A percentile compares a stretch with the other conserved stretches of the same genome.
phyloP scores from a whole-genome alignment of 2,888 invertebrate genomes.

The Sinhomidia bicolor region DNA sequence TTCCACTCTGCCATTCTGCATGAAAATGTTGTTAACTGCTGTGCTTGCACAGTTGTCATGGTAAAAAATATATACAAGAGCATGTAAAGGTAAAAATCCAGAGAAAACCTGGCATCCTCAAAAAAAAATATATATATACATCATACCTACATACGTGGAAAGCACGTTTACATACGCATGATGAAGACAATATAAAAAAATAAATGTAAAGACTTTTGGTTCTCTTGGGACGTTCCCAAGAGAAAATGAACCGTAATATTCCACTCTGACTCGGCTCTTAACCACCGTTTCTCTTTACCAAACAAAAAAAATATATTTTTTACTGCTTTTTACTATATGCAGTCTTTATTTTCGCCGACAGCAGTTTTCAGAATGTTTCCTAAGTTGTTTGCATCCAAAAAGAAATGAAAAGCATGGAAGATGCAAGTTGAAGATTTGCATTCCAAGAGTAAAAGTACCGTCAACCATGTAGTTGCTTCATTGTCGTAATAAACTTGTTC shows the following conservation, averaged over 20 bases:
- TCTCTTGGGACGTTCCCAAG: slow-evolving; percentile 23
- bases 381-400: slow-evolving; percentile 36
- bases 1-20: too few relatives aligned
- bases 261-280: not conserved
- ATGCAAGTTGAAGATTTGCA: not conserved
- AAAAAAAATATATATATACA: not conserved
- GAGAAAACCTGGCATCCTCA: too few relatives aligned
- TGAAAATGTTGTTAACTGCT: too few relatives aligned
- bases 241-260: not conserved
- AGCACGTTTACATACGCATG: not conserved
- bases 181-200: not conserved
- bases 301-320: not conserved
- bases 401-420: not conserved
- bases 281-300: not conserved
- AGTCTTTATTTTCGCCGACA: slow-evolving; percentile 29
- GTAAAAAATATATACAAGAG: too few relatives aligned
- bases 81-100: not conserved
- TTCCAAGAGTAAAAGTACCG: too few relatives aligned
- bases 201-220: not conserved
- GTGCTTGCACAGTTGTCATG: too few relatives aligned
- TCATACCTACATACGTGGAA: not conserved
- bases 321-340: not conserved
- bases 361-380: slow-evolving; percentile 57
- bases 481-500: too few relatives aligned
- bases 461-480: too few relatives aligned